Evolutionary conservation across 1,140 invertebrate species (phyloP).

Genomic region (Palaemon carinicauda): DNA sequence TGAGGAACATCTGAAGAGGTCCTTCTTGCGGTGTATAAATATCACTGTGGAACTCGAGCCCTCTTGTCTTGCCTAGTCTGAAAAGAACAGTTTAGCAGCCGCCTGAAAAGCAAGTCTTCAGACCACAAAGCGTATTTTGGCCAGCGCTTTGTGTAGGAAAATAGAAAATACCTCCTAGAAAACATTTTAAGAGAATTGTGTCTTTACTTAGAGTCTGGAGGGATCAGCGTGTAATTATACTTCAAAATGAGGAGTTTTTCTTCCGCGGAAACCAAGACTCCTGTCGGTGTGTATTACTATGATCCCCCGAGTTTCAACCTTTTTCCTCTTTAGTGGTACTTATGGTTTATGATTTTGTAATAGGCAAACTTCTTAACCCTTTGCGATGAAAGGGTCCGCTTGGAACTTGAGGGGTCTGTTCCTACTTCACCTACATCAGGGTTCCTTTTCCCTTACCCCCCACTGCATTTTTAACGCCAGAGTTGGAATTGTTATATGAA

Average conservation of each 20-base stretch:
- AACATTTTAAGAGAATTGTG: background rate
- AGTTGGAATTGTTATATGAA: no score
- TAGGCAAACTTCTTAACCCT: background rate
- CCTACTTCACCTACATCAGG: no score
- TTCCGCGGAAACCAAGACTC: background rate
- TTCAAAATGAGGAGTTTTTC: background rate
- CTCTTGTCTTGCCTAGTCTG: constrained; percentile 13
- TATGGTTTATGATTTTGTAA: background rate
- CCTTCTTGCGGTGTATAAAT: constrained; percentile 21
- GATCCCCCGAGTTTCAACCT: background rate
- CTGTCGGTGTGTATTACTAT: background rate
- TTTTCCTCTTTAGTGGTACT: background rate
- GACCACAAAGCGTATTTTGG: constrained; percentile 21
- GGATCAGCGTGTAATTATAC: background rate
- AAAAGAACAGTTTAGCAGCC: constrained; percentile 47
- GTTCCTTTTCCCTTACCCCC: no score
- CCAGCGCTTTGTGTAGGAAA: constrained; percentile 12
- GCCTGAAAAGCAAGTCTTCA: constrained; percentile 17
- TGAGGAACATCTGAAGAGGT: constrained; percentile 17
- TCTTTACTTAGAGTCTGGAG: background rate
- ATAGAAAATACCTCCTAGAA: background rate
- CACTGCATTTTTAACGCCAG: no score
- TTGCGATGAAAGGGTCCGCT: background rate
- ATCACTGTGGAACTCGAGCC: constrained; percentile 35
- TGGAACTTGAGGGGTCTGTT: background rate